phyloP scores from a whole-genome alignment of 2,113 vertebrate species.

The Pteruthius melanotis region DNA sequence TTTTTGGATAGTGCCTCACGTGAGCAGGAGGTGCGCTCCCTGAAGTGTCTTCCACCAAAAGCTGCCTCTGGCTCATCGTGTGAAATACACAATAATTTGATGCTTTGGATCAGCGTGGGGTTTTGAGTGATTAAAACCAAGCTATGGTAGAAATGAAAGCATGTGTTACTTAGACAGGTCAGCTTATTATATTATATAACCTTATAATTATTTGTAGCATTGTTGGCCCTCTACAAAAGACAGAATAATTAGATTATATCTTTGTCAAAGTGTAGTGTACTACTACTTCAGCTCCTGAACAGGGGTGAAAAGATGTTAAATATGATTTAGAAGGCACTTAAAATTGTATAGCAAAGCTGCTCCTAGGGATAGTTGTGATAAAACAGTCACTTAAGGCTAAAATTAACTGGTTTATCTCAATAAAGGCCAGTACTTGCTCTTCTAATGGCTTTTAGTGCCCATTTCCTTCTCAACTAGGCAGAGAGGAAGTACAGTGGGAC shows the following conservation, averaged over 20 bases:
- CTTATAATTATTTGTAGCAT: not conserved
- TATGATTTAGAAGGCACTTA: not conserved
- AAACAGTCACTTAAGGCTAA: not conserved
- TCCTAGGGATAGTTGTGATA: not conserved
- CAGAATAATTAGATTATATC: not conserved
- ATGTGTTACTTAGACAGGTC: not conserved
- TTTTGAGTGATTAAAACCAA: not conserved
- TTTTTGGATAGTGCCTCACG: not conserved
- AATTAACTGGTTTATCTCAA: not conserved
- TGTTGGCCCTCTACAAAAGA: not conserved
- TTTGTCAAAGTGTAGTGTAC: not conserved
- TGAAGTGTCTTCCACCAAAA: not conserved
- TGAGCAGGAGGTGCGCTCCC: not conserved
- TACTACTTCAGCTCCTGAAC: not conserved
- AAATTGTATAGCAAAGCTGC: not conserved
- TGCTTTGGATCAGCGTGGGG: not conserved
- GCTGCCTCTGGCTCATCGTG: accelerated
- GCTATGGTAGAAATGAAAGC: not conserved
- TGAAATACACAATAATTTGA: not conserved
- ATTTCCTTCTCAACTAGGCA: not conserved
- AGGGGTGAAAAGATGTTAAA: not conserved
- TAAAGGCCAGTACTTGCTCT: not conserved
- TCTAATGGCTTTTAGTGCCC: not conserved
- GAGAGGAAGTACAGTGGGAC: not conserved
- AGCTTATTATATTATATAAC: not conserved